Conservation (phyloP, 2,113 vertebrate genomes). For the Grus americana region DNA sequence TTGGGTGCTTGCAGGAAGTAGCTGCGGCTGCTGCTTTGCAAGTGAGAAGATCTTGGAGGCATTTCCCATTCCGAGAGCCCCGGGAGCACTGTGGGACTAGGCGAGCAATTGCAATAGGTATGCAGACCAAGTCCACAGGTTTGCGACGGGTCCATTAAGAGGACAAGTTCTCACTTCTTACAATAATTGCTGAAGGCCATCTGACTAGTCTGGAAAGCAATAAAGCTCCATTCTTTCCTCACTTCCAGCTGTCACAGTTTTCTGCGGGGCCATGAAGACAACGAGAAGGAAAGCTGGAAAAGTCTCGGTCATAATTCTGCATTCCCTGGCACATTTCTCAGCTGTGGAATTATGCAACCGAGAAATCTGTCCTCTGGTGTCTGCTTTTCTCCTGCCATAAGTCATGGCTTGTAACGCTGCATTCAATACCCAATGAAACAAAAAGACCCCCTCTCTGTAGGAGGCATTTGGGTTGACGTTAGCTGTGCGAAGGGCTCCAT, state of each 20-base stretch:
- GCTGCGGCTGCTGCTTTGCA: not conserved
- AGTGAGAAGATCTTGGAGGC: not conserved
- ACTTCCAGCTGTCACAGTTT: not conserved
- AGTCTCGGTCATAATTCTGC: not conserved
- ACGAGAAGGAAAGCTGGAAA: not conserved
- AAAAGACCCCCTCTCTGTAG: not conserved
- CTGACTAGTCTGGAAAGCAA: not conserved
- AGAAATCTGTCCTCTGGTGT: not conserved
- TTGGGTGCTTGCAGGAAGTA: not conserved
- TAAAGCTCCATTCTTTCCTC: not conserved
- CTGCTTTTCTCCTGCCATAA: slow-evolving; percentile 4
- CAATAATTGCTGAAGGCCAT: not conserved
- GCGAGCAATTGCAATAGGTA: not conserved
- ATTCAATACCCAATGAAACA: not conserved
- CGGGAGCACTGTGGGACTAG: not conserved
- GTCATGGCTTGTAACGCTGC: not conserved
- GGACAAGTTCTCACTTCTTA: not conserved
- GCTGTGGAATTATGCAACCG: not conserved
- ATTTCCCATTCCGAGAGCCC: not conserved
- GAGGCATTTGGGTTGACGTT: not conserved
- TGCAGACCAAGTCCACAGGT: not conserved
- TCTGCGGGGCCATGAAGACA: not conserved
- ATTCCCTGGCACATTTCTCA: not conserved
- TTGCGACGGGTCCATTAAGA: not conserved
- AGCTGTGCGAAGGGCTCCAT: not conserved